Percentiles rank a stretch among this genome's conserved stretches.
Evolutionary conservation across 1,140 invertebrate species (phyloP).

Genomic region (Lepidurus arcticus): DNA sequence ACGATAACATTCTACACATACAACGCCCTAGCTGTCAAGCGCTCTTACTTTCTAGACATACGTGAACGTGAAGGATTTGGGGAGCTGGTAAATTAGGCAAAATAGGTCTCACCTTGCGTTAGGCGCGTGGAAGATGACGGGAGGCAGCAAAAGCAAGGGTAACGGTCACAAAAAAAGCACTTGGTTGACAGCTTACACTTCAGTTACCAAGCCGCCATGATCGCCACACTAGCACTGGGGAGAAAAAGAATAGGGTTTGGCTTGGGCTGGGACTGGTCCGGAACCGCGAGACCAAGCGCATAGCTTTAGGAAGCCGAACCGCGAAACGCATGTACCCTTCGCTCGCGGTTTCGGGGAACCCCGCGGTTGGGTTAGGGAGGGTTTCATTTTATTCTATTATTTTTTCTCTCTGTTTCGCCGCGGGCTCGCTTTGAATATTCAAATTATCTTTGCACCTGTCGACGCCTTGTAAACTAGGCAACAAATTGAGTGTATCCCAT

Average conservation of each 20-base stretch:
- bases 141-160: conserved; percentile 17
- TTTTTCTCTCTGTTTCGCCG: not conserved
- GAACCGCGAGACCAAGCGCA: not conserved
- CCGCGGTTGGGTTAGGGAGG: not conserved
- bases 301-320: no score
- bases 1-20: conserved; percentile 1
- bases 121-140: conserved; percentile 16
- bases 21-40: not conserved
- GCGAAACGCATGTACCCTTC: not conserved
- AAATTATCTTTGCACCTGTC: not conserved
- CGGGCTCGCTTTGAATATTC: not conserved
- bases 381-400: not conserved
- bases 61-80: not conserved
- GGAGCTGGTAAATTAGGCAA: not conserved
- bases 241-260: not conserved
- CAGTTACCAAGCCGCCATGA: conserved; percentile 10
- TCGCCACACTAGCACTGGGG: conserved; percentile 17
- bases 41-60: not conserved
- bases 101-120: not conserved
- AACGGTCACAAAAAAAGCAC: conserved; percentile 19
- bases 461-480: not conserved
- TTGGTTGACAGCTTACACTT: conserved; percentile 10
- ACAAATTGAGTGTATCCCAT: not conserved
- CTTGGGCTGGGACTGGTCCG: not conserved
- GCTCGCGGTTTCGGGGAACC: not conserved